Evolutionary conservation across 2,113 vertebrate species (phyloP), one percentile per base, ranked within the genome.

Genomic region (Heloderma charlesbogerti): DNA sequence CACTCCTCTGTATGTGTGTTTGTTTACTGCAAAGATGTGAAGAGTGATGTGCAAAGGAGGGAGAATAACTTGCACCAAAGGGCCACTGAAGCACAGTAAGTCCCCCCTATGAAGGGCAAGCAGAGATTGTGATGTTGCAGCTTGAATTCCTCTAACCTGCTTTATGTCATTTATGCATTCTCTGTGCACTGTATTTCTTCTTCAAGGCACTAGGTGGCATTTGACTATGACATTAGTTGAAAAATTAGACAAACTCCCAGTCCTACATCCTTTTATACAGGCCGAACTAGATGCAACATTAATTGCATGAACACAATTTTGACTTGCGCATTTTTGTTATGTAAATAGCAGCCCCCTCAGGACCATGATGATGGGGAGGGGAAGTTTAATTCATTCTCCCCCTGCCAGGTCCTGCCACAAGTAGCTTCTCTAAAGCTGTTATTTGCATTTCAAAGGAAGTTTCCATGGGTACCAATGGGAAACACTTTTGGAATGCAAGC

Each of bases 191-290:
- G 89, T 88, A 0, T 0, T 29, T 91, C 84, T 91, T 77, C 84
- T 90, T 90, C 45, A 48, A 84, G 86, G 92, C 94, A 93, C 90
- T 94, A 94, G 95, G 90, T 92, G 94, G 96, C 78, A 45, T 48
- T 80, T 93, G 90, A 94, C 92, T 0, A 25, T 89, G 74, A 81
- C 10, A 81, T 54, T n/a, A 48, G 25, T 60, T 79, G 25, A 71
- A 88, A 51, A n/a, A 67, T n/a, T 60, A 34, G 37, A 45, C 72
- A 37, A 67, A n/a, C 12, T 29, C 4, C n/a, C 63, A 69, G 51
- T 72, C 77, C 45, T 43, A 75, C 29, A 79, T 31, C 66, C 45
- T 54, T 71, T 81, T 37, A 18, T 3, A 80, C 15, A 10, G 63
- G 29, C 20, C 37, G 67, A 40, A 67, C 12, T 25, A 77, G 51